phyloP scores from a whole-genome alignment of 2,888 invertebrate genomes.

The Colletes collaris region DNA sequence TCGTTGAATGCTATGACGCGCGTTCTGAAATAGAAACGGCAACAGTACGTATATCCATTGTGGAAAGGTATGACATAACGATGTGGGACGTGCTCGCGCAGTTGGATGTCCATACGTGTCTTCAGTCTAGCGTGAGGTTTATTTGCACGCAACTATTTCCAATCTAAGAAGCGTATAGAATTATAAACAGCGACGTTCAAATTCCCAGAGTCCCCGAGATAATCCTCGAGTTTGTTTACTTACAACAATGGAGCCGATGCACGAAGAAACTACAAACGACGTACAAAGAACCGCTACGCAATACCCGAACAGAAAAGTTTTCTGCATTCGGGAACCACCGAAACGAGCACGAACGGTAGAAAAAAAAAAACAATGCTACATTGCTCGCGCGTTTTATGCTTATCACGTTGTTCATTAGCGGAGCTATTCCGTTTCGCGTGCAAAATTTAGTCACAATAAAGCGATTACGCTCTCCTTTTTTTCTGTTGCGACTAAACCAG shows the following conservation, averaged over 20 bases:
- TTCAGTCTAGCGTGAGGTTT: constrained; percentile 47
- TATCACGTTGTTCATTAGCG: constrained; percentile 60
- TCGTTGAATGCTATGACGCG: background rate
- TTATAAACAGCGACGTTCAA: constrained; percentile 64
- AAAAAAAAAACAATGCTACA: background rate
- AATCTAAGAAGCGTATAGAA: constrained; percentile 57
- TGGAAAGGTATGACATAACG: constrained; percentile 36
- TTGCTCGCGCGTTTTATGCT: constrained; percentile 48
- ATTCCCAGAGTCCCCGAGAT: constrained; percentile 69
- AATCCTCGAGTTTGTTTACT: constrained; percentile 68
- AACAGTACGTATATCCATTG: constrained; percentile 23
- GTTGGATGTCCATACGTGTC: constrained; percentile 32
- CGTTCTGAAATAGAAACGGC: background rate
- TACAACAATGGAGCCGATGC: constrained; percentile 38
- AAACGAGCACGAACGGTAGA: background rate
- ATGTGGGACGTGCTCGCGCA: constrained; percentile 23
- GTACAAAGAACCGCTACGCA: constrained; percentile 11
- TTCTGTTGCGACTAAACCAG: constrained; percentile 7
- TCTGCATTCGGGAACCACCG: constrained; percentile 40
- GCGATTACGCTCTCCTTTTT: constrained; percentile 8
- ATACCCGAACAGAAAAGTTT: constrained; percentile 25
- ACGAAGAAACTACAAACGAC: constrained; percentile 15
- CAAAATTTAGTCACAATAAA: constrained; percentile 21
- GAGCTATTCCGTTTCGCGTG: constrained; percentile 41
- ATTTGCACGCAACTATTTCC: constrained; percentile 64